Evolutionary conservation across 2,888 invertebrate genomes (phyloP), one percentile per base, ranked within the genome.

Genomic region (Netelia fuscicornis): DNA sequence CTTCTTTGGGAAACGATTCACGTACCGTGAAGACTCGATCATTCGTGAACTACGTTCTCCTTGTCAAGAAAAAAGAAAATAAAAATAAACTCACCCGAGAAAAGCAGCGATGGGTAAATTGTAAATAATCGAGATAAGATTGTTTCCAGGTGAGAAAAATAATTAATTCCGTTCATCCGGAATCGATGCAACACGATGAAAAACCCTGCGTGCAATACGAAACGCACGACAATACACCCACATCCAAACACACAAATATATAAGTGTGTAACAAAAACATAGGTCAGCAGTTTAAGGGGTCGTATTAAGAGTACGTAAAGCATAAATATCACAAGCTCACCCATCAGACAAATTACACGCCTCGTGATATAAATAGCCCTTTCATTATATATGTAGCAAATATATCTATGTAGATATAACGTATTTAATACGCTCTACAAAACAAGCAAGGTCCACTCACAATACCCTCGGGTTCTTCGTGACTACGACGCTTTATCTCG

Each of bases 211-310:
- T 30, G 30, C 30, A 5, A 30, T 30, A 30, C 30, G 13, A 54
- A 17, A 54, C 54, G 30, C 30, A 30, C 30, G 30, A 5, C 6
- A 0, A 30, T 30, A 30, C 5, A 30, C 5, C 17, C 17, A 30
- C 0, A 30, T 30, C 3, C 30, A 30, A 3, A 5, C 30, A 30
- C 30, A 30, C 30, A 30, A 3, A 30, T 5, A 30, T 48, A 48
- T 48, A 48, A 11, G 3, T 48, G 6, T 48, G 11, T 48, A 11
- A 11, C 11, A 30, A 30, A 1, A 30, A 30, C 30, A 30, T 30
- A 71, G 85, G 78, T 85, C 85, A 85, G 52, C 72, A 9, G 81
- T 54, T 85, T 79, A 81, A 48, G 81, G 65, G 81, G 81, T 81
- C 81, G 54, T 23, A 60, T 56, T 74, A 72, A 68, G 25, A 13